These are phyloP conservation scores for Heterodera filipjevi DNA, from an alignment of 2,888 invertebrate genomes.

Conservation along the genomic window DNA sequence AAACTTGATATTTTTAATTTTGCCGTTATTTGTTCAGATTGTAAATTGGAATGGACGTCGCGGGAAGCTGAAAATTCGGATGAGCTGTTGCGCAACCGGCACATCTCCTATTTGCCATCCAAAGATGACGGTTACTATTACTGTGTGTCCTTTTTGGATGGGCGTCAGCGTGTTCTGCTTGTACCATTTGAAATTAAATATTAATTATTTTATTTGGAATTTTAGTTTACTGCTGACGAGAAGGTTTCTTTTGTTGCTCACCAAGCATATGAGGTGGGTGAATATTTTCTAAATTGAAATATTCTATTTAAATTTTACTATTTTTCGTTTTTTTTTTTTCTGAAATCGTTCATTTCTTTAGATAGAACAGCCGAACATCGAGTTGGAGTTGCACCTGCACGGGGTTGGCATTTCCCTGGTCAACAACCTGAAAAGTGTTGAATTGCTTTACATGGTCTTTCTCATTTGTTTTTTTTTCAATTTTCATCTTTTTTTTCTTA, in stretches of 20 bases:
- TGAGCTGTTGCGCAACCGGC: conserved; percentile 50
- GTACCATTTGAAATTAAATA: background rate
- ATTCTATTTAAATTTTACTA: background rate
- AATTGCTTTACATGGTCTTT: conserved; percentile 59
- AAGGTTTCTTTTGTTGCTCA: conserved; percentile 77
- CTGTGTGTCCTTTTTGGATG: conserved; percentile 91
- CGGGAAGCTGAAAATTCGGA: conserved; percentile 46
- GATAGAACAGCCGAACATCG: conserved; percentile 76
- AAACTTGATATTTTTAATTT: background rate
- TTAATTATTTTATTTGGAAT: background rate
- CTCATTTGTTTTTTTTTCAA: background rate
- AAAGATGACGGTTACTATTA: conserved; percentile 65
- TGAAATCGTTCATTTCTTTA: background rate
- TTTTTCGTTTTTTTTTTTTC: background rate
- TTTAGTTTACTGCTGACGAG: conserved; percentile 76
- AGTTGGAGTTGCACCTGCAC: conserved; percentile 70
- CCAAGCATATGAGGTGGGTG: conserved; percentile 67
- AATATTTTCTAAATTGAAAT: background rate
- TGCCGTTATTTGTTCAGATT: conserved; percentile 26
- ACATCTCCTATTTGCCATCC: conserved; percentile 41
- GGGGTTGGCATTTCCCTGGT: conserved; percentile 72
- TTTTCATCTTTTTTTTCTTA: background rate
- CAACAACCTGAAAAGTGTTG: conserved; percentile 73
- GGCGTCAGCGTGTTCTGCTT: conserved; percentile 86
- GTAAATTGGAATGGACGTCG: conserved; percentile 42